These are phyloP conservation scores for Panonychus citri DNA, from an alignment of 1,140 invertebrate species.

Conservation along the genomic window DNA sequence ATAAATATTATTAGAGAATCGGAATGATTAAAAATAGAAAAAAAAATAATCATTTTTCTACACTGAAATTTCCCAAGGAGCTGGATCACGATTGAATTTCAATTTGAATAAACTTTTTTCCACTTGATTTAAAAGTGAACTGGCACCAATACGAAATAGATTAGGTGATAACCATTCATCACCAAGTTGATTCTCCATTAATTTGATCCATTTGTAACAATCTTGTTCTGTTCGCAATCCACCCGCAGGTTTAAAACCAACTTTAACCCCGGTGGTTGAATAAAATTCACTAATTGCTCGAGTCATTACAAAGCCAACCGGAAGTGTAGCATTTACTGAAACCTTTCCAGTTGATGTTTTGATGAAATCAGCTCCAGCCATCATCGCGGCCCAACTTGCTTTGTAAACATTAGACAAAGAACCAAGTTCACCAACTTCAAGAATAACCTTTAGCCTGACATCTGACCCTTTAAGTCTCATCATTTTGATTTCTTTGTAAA, in stretches of 20 bases:
- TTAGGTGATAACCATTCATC: constrained; percentile 55
- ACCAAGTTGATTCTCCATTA: constrained; percentile 66
- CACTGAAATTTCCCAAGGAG: not conserved
- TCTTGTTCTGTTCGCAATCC: constrained; percentile 71
- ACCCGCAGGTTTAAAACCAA: constrained; percentile 92
- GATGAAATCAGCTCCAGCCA: constrained; percentile 67
- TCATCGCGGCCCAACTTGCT: constrained; percentile 9
- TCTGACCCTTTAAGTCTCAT: constrained; percentile 48
- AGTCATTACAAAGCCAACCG: constrained; percentile 78
- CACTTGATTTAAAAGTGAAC: constrained; percentile 57
- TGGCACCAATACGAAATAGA: constrained; percentile 84
- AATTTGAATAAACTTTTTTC: constrained; percentile 34
- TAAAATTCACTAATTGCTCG: constrained; percentile 66
- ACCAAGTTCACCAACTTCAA: constrained; percentile 79
- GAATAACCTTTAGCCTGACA: constrained; percentile 59
- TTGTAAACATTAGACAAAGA: constrained; percentile 67
- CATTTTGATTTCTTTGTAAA: constrained; percentile 53
- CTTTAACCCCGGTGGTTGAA: constrained; percentile 40
- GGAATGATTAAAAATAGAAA: too few relatives aligned
- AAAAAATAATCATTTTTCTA: too few relatives aligned
- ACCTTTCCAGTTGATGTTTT: constrained; percentile 99
- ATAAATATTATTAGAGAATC: too few relatives aligned
- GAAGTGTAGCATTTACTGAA: constrained; percentile 71
- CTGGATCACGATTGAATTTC: constrained; percentile 13
- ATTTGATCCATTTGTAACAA: constrained; percentile 57